These are phyloP conservation scores for Mustela nigripes DNA, from an alignment of 2,113 vertebrate genomes.

Conservation along the genomic window DNA sequence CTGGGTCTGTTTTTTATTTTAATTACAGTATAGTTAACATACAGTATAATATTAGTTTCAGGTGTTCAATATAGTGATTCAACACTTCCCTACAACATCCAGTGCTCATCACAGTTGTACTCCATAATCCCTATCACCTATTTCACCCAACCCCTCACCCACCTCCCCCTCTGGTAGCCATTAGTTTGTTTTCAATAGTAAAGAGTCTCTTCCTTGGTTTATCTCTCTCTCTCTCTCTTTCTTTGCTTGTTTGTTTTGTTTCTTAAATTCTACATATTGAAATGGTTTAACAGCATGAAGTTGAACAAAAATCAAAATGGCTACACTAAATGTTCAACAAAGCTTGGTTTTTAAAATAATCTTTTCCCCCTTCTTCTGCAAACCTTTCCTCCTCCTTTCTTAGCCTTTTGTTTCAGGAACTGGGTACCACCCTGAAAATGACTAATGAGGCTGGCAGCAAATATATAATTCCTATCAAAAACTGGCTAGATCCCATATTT, in stretches of 20 bases:
- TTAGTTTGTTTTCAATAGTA: background rate
- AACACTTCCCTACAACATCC: background rate
- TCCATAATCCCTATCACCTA: background rate
- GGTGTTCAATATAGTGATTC: background rate
- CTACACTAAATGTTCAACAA: background rate
- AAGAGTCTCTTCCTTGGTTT: background rate
- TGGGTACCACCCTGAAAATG: background rate
- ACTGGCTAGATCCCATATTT: background rate
- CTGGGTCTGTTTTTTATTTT: background rate
- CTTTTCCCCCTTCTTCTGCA: background rate
- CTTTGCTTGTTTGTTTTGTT: background rate
- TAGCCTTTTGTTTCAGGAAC: background rate
- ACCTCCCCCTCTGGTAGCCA: background rate
- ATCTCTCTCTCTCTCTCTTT: background rate
- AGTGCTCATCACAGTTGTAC: background rate
- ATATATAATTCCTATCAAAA: background rate
- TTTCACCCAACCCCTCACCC: background rate
- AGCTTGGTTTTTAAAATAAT: background rate
- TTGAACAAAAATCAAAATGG: background rate
- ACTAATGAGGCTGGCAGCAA: background rate
- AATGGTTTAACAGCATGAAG: background rate
- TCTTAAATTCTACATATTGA: background rate
- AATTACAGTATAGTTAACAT: background rate
- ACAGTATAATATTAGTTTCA: background rate
- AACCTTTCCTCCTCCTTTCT: background rate